phyloP scores from a whole-genome alignment of 2,888 invertebrate genomes.

The Disparrhopalites patrizii region DNA sequence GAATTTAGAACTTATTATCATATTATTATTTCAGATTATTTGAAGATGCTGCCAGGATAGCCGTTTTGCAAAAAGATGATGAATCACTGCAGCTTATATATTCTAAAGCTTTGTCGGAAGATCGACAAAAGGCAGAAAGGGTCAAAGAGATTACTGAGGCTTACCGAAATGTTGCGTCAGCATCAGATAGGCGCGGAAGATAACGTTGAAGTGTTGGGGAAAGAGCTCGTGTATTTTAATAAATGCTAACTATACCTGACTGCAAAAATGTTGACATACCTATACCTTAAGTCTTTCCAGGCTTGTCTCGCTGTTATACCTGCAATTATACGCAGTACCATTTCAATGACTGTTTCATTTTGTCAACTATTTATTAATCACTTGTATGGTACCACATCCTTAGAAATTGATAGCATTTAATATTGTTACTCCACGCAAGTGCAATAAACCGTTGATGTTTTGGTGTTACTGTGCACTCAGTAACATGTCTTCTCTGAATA shows the following conservation, averaged over 20 bases:
- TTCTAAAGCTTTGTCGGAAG: conserved; percentile 59
- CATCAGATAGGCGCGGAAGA: conserved; percentile 1
- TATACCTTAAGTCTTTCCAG: not conserved
- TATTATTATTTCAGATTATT: conserved; percentile 59
- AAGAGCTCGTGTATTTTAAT: not conserved
- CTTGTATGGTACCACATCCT: no score
- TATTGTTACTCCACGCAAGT: no score
- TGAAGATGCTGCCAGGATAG: conserved; percentile 72
- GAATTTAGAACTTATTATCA: not conserved
- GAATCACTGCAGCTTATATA: conserved; percentile 65
- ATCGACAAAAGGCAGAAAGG: conserved; percentile 54
- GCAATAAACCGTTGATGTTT: no score
- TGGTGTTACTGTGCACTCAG: no score
- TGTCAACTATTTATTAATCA: no score
- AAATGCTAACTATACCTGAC: not conserved
- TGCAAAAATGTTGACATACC: not conserved
- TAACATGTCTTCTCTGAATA: no score
- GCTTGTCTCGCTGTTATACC: no score
- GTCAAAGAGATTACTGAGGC: conserved; percentile 55
- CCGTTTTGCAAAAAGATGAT: conserved; percentile 71
- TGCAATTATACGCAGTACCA: no score
- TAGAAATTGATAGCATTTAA: no score
- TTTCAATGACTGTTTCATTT: no score
- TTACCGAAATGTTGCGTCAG: conserved; percentile 29
- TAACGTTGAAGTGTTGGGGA: not conserved